Evolutionary conservation across 2,888 invertebrate species (phyloP).

Genomic region (Ichneumoninae sp.): DNA sequence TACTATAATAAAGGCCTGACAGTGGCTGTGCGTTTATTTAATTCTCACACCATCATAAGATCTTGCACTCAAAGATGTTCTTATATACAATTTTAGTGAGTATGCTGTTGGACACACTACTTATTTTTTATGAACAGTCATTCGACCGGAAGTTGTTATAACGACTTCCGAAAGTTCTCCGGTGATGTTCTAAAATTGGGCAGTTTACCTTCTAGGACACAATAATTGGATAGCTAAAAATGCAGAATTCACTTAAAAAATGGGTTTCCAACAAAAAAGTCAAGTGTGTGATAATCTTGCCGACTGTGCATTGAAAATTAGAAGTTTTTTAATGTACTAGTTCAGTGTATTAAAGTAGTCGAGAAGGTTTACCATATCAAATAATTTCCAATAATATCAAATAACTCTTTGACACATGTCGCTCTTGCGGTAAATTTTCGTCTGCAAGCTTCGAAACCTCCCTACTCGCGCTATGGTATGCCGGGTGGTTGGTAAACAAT

Average conservation of each 20-base stretch:
- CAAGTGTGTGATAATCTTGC: too few relatives aligned
- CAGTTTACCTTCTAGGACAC: background rate
- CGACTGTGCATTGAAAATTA: background rate
- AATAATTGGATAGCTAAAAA: background rate
- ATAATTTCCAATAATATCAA: background rate
- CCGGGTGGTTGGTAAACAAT: constrained; percentile 2
- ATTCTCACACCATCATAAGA: too few relatives aligned
- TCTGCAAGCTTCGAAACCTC: background rate
- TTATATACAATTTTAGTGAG: too few relatives aligned
- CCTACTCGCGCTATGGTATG: background rate
- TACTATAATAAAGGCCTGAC: background rate
- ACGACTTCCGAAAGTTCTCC: background rate
- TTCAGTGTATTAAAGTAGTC: too few relatives aligned
- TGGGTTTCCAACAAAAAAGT: background rate
- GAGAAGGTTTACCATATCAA: background rate
- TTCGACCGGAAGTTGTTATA: background rate
- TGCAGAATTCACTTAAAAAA: background rate
- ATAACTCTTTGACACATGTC: background rate
- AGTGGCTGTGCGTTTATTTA: background rate
- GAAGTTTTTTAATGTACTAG: background rate
- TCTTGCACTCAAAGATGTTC: too few relatives aligned
- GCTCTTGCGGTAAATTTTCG: background rate
- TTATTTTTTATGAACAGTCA: background rate
- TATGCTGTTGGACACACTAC: too few relatives aligned
- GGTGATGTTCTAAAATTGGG: background rate